Evolutionary conservation across 92 coral and sea anemone genomes (phyloP), one percentile per base, ranked within the genome.

Genomic region (Scolanthus callimorphus): DNA sequence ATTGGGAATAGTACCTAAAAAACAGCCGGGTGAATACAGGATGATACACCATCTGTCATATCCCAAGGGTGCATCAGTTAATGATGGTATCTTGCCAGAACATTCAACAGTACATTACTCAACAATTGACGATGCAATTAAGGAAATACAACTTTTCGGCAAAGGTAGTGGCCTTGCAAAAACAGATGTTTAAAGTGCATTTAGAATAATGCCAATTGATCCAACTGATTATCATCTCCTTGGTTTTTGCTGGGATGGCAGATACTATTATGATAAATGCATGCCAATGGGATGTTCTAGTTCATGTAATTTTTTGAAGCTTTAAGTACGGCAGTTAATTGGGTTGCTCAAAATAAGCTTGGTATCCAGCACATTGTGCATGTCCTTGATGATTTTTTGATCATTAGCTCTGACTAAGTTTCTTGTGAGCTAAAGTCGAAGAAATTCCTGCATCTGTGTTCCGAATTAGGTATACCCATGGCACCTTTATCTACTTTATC

Each of bases 41-140:
- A 6, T 34, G 41, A 77, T 77, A 1, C 83, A 77, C 30, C 83
- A 70, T 31, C 59, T 70, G 22, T 77, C 84, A n/a, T 77, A 29
- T 39, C 79, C 73, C 2, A 60, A 49, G 38, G 73, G 72, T 27
- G 21, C 17, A 9, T 77, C 84, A 13, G 63, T 77, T 3, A 77
- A 74, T 44, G 81, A 74, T 48, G 57, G 76, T 3, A 76, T 76
- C 31, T 23, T 77, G 8, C 47, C 57, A 4, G 76, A 67, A 17
- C 51, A 57, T 58, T 26, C 70, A 12, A 47, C 44, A 45, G 75
- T 57, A n/a, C 68, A 29, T 21, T 67, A 56, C 57, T 76, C 82
- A 2, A 44, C 39, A 19, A 63, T 51, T 25, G 62, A 58, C 38
- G 62, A 68, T 31, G 70, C 70, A 20, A 76, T 51, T 17, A 31